These are phyloP conservation scores for Sinosuthora webbiana DNA, from an alignment of 2,113 vertebrate species.

Conservation along the genomic window DNA sequence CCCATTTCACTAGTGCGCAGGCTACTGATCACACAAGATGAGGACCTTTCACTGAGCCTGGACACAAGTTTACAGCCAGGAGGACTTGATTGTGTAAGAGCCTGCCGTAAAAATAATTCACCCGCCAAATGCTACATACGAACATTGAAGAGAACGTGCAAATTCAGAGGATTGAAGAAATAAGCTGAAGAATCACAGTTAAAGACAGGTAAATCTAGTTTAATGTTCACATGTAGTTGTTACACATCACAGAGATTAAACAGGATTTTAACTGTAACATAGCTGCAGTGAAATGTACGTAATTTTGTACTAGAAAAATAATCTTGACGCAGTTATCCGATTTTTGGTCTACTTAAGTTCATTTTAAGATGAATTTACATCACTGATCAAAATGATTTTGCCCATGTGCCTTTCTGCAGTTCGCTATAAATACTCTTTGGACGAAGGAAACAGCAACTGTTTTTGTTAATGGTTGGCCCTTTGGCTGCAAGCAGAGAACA, in stretches of 20 bases:
- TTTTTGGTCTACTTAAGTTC: conserved; percentile 79
- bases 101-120: background rate
- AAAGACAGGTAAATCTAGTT: conserved; percentile 79
- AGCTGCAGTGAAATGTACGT: conserved; percentile 72
- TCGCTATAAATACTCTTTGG: conserved; percentile 75
- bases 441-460: conserved; percentile 72
- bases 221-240: conserved; percentile 82
- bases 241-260: conserved; percentile 80
- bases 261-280: conserved; percentile 75
- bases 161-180: conserved; percentile 65
- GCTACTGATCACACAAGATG: conserved; percentile 59
- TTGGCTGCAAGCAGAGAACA: conserved; percentile 82
- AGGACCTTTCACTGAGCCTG: conserved; percentile 24
- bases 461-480: conserved; percentile 77
- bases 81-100: background rate
- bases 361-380: conserved; percentile 71
- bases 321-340: conserved; percentile 70
- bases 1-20: conserved; percentile 38
- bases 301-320: conserved; percentile 80
- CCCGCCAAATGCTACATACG: rapidly evolving
- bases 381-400: conserved; percentile 64
- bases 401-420: conserved; percentile 54
- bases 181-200: conserved; percentile 76
- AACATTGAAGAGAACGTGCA: background rate
- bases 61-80: background rate